A percentile compares a stretch with the other conserved stretches of the same genome.
phyloP scores from a whole-genome alignment of 1,140 invertebrate species.

The Atta cephalotes region DNA sequence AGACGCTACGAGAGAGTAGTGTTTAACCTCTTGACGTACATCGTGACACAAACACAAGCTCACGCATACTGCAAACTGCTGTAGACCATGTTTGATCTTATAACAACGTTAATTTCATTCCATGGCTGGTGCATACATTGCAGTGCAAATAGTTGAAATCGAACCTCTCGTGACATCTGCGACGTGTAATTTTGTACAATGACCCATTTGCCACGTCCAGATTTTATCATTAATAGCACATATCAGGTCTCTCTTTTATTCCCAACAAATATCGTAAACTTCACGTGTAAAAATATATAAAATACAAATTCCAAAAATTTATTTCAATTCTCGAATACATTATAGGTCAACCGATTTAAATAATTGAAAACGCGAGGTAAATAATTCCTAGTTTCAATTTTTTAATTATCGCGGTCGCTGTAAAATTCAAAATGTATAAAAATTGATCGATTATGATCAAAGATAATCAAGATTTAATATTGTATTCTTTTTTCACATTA shows the following conservation, averaged over 20 bases:
- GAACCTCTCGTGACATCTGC: slow-evolving; percentile 60
- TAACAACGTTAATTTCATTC: slow-evolving; percentile 62
- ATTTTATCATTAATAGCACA: slow-evolving; percentile 48
- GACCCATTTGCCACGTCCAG: slow-evolving; percentile 42
- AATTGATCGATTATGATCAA: not conserved
- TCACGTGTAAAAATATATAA: not conserved
- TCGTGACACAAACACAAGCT: slow-evolving; percentile 1
- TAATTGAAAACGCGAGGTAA: not conserved
- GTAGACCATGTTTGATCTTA: slow-evolving; percentile 50
- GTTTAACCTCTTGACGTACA: slow-evolving; percentile 5
- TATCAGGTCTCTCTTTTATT: slow-evolving; percentile 24
- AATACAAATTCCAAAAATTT: not conserved
- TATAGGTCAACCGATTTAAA: not conserved
- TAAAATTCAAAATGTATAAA: not conserved
- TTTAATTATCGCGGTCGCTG: not conserved
- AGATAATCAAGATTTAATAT: not conserved
- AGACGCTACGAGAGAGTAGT: slow-evolving; percentile 10
- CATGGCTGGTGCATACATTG: slow-evolving; percentile 42
- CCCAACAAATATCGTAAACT: not conserved
- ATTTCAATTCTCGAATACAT: not conserved
- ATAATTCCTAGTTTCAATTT: not conserved
- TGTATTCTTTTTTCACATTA: not conserved
- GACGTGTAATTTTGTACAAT: slow-evolving; percentile 51
- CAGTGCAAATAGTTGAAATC: slow-evolving; percentile 56
- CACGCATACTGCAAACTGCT: not conserved